phyloP scores from a whole-genome alignment of 2,797 vertebrate genomes.

The Propithecus perrieri region DNA sequence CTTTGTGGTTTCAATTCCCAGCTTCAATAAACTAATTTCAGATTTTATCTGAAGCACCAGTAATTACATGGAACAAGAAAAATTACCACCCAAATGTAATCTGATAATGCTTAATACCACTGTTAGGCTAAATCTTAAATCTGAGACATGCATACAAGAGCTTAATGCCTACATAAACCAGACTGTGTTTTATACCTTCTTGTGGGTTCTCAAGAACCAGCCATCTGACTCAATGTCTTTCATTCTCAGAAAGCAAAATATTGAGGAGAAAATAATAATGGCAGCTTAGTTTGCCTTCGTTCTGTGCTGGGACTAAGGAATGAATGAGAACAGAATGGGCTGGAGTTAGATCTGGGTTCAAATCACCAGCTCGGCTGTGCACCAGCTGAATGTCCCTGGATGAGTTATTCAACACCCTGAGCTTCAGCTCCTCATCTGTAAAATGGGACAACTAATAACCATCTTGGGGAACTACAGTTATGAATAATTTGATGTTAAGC shows the following conservation, averaged over 20 bases:
- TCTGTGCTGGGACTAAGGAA: neutral
- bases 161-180: conserved; percentile 46
- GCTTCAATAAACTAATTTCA: conserved; percentile 85
- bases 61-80: conserved; percentile 83
- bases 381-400: neutral
- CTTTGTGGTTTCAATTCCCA: conserved; percentile 83
- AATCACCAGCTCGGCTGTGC: neutral
- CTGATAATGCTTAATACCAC: conserved; percentile 61
- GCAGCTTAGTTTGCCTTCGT: neutral
- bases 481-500: neutral
- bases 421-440: neutral
- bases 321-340: neutral
- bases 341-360: neutral
- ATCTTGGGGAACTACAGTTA: neutral
- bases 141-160: conserved; percentile 63
- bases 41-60: conserved; percentile 80
- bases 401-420: neutral
- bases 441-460: neutral
- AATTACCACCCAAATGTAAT: conserved; percentile 81
- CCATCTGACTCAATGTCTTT: conserved; percentile 21
- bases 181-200: conserved; percentile 53
- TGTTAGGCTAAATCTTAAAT: conserved; percentile 70
- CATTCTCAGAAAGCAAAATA: conserved; percentile 43
- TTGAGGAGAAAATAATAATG: neutral
- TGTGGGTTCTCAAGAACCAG: neutral